Evolutionary conservation across 2,113 vertebrate species (phyloP), one percentile per base, ranked within the genome.

Genomic region (Engraulis encrasicolus): DNA sequence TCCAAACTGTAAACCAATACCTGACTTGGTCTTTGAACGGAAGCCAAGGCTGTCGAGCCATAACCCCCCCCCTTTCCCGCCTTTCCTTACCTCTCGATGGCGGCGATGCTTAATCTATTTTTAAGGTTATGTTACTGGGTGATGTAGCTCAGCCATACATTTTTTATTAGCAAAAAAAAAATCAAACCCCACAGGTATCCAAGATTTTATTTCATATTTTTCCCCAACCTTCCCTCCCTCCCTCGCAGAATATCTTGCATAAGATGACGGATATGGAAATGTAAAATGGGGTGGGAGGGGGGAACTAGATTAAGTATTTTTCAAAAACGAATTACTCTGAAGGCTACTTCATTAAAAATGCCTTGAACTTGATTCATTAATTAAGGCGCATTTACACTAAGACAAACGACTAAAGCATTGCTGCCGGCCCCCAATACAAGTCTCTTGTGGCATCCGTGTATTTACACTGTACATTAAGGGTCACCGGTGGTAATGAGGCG

Each of bases 401-500:
- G 40, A 45, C 40, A 45, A 45, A 74, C 31, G 31, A 27, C 7
- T 5, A 14, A 15, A 34, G 1, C 66, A 74, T n/a, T n/a, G n/a
- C n/a, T 74, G 66, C 40, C 34, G 23, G 27, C 66, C 66, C 66
- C 34, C n/a, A n/a, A n/a, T n/a, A n/a, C n/a, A 34, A 27, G 27
- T 74, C 23, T 74, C 66, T 15, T 36, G 66, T 4, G 31, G 66
- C 31, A 27, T 27, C 14, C 6, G 5, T 15, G 27, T 74, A 74
- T 74, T 34, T 74, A 17, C 15, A 15, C 66, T 74, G 31, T 34
- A 74, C 23, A 27, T 74, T 74, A 74, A 74, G 31, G 66, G 66
- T 74, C 66, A 74, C 1, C 2, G 0, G 27, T 15, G 66, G 31
- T 74, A 83, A 84, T 86, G 84, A 85, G 84, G 85, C 82, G 74